Evolutionary conservation across 2,113 vertebrate species (phyloP).

Genomic region (Syrmaticus mikado): DNA sequence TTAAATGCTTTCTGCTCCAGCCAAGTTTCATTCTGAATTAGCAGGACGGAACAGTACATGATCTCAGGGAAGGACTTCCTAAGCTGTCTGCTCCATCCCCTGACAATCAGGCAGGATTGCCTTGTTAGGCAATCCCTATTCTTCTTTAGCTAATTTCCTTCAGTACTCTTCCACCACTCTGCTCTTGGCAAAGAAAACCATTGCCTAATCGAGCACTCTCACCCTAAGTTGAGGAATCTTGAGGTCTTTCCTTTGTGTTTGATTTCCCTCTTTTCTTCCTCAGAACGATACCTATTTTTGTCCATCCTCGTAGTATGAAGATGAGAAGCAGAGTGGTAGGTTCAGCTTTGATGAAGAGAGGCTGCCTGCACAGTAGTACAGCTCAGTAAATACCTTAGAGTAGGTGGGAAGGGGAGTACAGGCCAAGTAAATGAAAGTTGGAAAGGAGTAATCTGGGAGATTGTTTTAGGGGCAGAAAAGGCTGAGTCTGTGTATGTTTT

Average conservation of each 20-base stretch:
- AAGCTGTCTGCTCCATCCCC: background rate
- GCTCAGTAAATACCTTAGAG: background rate
- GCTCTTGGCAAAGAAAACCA: background rate
- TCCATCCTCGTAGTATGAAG: background rate
- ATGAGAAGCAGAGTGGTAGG: background rate
- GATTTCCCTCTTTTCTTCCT: background rate
- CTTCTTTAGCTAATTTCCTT: conserved; percentile 11
- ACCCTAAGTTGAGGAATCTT: background rate
- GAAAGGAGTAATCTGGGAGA: background rate
- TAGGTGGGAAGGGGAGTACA: background rate
- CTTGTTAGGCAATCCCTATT: conserved; percentile 12
- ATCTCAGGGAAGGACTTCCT: conserved; percentile 31
- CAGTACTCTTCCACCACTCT: background rate
- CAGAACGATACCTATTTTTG: background rate
- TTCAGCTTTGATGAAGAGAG: background rate
- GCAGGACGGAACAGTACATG: background rate
- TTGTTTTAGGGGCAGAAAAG: background rate
- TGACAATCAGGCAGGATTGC: background rate
- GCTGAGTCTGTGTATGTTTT: background rate
- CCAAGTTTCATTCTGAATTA: conserved; percentile 47
- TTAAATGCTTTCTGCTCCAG: background rate
- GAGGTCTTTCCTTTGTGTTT: background rate
- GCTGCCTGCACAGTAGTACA: background rate
- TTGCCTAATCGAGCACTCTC: background rate
- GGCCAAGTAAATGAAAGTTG: background rate